Percentiles rank a stretch among this genome's conserved stretches.
phyloP scores from a whole-genome alignment of 2,888 invertebrate genomes.

The Hymenopus coronatus region DNA sequence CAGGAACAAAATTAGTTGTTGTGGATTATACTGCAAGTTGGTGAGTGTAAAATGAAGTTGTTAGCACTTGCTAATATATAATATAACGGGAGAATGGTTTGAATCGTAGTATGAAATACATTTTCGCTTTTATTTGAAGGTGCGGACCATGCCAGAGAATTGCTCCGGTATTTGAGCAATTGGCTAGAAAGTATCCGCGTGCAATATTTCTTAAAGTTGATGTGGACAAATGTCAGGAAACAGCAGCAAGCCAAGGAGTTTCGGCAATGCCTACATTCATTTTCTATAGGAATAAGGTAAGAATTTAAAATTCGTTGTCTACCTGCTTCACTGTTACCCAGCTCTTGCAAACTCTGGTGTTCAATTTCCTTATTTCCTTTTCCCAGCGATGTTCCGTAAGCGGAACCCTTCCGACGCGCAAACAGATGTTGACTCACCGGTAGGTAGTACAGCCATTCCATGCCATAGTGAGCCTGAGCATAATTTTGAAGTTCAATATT shows the following conservation, averaged over 20 bases:
- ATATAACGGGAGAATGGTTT: too few species aligned
- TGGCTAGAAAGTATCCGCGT: conserved; percentile 81
- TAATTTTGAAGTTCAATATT: too few species aligned
- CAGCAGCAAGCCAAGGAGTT: conserved; percentile 83
- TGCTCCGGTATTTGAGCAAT: conserved; percentile 86
- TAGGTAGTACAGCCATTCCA: too few species aligned
- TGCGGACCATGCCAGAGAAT: conserved; percentile 96
- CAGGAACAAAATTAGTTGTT: conserved; percentile 84
- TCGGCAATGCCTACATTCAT: conserved; percentile 98
- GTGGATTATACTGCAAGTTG: conserved; percentile 94
- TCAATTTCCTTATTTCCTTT: too few species aligned
- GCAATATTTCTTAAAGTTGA: conserved; percentile 93
- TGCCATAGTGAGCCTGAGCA: too few species aligned
- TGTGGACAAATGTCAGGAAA: conserved; percentile 89
- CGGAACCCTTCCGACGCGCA: too few species aligned
- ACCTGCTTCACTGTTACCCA: conserved; percentile 11
- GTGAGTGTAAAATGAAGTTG: conserved; percentile 52
- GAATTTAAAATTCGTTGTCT: neutral
- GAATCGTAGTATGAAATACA: neutral
- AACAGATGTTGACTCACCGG: too few species aligned
- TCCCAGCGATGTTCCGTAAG: too few species aligned
- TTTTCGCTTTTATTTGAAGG: conserved; percentile 54
- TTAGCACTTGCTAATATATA: neutral
- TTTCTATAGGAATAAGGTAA: conserved; percentile 80
- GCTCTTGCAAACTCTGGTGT: neutral